These are phyloP conservation scores for Geotrupes spiniger DNA, from an alignment of 2,888 invertebrate species.

Conservation along the genomic window DNA sequence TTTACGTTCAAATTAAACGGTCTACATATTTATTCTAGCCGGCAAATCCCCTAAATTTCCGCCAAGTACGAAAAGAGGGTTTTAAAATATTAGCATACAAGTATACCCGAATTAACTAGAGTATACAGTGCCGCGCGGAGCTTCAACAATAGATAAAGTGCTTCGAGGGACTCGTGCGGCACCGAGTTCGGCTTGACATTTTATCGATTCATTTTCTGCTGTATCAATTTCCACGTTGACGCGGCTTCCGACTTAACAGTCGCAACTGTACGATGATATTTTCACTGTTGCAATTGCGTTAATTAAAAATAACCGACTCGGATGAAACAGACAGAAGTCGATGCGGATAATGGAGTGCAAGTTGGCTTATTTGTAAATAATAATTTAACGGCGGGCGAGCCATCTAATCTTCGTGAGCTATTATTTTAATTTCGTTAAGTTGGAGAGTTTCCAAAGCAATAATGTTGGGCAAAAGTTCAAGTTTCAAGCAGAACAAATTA, in stretches of 20 bases:
- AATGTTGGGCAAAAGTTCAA: slow-evolving; percentile 42
- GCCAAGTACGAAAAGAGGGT: background rate
- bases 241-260: too few relatives aligned
- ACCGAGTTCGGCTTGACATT: slow-evolving; percentile 1
- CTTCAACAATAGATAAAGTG: slow-evolving; percentile 21
- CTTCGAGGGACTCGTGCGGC: slow-evolving; percentile 17
- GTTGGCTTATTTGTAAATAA: slow-evolving; percentile 13
- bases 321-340: too few relatives aligned
- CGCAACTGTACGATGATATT: too few relatives aligned
- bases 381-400: slow-evolving; percentile 25
- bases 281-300: too few relatives aligned
- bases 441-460: slow-evolving; percentile 45
- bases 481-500: slow-evolving; percentile 47
- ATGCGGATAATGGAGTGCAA: too few relatives aligned
- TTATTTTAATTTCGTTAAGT: slow-evolving; percentile 47
- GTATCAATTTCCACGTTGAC: too few relatives aligned
- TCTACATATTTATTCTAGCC: too few relatives aligned
- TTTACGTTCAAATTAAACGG: too few relatives aligned
- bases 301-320: too few relatives aligned
- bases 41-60: too few relatives aligned
- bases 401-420: slow-evolving; percentile 42
- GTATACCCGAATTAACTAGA: slow-evolving; percentile 21
- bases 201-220: background rate
- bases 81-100: slow-evolving; percentile 19
- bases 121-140: slow-evolving; percentile 18